These are phyloP conservation scores for Drosophila affinis DNA, from an alignment of 2,888 invertebrate genomes.

Conservation along the genomic window DNA sequence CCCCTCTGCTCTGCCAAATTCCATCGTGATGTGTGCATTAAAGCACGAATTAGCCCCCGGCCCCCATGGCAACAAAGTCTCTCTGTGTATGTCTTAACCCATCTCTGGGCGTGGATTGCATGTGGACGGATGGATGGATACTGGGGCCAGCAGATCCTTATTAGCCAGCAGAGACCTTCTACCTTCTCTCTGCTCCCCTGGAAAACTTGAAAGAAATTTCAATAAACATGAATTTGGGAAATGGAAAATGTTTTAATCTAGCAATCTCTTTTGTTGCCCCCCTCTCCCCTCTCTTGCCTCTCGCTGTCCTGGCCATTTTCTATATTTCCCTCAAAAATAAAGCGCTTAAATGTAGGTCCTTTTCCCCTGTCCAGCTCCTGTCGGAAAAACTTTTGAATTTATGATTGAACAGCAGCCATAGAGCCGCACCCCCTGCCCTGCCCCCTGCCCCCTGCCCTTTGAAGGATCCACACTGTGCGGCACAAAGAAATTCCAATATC, in stretches of 20 bases:
- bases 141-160: not conserved
- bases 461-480: conserved; percentile 5
- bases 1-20: conserved; percentile 35
- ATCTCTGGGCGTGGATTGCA: conserved; percentile 6
- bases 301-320: not conserved
- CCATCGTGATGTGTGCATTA: conserved; percentile 70
- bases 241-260: not conserved
- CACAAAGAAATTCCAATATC: conserved; percentile 6
- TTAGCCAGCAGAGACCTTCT: not conserved
- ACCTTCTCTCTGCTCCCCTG: not conserved
- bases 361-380: not conserved
- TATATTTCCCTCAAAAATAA: not conserved
- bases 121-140: fast-evolving
- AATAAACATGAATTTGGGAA: not conserved
- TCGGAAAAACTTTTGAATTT: conserved; percentile 2
- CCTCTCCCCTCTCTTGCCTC: not conserved
- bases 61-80: conserved; percentile 30
- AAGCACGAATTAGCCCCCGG: conserved; percentile 59
- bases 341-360: not conserved
- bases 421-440: not conserved
- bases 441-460: no score
- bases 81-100: not conserved
- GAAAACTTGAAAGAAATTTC: not conserved
- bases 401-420: conserved; percentile 11
- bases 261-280: no score